Conservation (phyloP, 2,888 invertebrate species). For the Torymus aiolomorphi region DNA sequence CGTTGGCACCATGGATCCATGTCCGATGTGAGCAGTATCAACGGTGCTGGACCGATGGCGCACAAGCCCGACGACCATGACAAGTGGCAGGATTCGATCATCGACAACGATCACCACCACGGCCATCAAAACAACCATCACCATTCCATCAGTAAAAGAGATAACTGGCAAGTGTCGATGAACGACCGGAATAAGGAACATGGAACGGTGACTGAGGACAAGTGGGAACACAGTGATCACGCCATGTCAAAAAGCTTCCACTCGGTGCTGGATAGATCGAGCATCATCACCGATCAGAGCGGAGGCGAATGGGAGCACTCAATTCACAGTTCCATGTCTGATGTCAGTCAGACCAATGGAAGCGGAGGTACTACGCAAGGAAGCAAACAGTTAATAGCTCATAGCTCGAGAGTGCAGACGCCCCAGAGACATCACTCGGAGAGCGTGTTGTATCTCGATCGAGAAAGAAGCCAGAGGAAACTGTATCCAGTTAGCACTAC, state of each 20-base stretch:
- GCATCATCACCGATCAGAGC: conserved; percentile 60
- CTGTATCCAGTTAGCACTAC: conserved; percentile 84
- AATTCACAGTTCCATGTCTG: conserved; percentile 70
- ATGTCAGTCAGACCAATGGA: conserved; percentile 68
- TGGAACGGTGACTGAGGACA: conserved; percentile 50
- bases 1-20: conserved; percentile 72
- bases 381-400: conserved; percentile 82
- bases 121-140: conserved; percentile 56
- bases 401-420: conserved; percentile 86
- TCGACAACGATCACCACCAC: conserved; percentile 37
- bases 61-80: conserved; percentile 59
- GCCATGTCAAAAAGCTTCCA: conserved; percentile 52
- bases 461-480: conserved; percentile 79
- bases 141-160: conserved; percentile 77
- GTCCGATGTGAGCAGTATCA: conserved; percentile 72
- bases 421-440: conserved; percentile 88
- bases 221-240: conserved; percentile 42
- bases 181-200: conserved; percentile 69
- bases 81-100: conserved; percentile 47
- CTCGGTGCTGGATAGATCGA: conserved; percentile 64
- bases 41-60: conserved; percentile 62
- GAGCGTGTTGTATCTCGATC: conserved; percentile 83
- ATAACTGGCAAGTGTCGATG: conserved; percentile 71
- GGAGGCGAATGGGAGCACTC: conserved; percentile 55
- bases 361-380: conserved; percentile 50